Conservation (phyloP, 2,113 vertebrate genomes). For the Petrocephalus zakoni region DNA sequence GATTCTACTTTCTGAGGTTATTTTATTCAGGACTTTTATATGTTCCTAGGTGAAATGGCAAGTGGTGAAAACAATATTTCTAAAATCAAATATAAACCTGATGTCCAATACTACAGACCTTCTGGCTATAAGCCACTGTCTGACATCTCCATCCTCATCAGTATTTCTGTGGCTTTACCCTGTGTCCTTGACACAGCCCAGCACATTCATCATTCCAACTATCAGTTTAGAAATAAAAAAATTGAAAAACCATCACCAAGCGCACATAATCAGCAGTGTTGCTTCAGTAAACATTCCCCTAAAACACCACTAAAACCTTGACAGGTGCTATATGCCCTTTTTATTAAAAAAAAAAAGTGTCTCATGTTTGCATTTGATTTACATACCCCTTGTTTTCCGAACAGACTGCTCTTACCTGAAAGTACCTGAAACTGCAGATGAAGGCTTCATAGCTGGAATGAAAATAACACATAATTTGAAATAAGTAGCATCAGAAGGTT, state of each 20-base stretch:
- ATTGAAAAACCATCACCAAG: neutral
- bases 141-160: neutral
- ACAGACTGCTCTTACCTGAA: neutral
- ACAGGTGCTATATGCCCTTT: neutral
- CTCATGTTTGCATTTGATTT: neutral
- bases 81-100: neutral
- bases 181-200: neutral
- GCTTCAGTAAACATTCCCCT: constrained; percentile 1
- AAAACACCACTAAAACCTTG: neutral
- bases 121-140: neutral
- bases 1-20: neutral
- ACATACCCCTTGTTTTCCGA: neutral
- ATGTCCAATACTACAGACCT: neutral
- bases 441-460: neutral
- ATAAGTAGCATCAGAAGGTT: neutral
- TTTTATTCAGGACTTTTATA: neutral
- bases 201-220: neutral
- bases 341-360: neutral
- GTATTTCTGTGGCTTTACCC: neutral
- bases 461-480: neutral
- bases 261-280: neutral
- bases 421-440: neutral
- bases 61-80: constrained; percentile 4
- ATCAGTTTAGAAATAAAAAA: neutral
- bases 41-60: neutral